Evolutionary conservation across 2,797 vertebrate species (phyloP), one percentile per base, ranked within the genome.

Genomic region (Lithobates sylvaticus): DNA sequence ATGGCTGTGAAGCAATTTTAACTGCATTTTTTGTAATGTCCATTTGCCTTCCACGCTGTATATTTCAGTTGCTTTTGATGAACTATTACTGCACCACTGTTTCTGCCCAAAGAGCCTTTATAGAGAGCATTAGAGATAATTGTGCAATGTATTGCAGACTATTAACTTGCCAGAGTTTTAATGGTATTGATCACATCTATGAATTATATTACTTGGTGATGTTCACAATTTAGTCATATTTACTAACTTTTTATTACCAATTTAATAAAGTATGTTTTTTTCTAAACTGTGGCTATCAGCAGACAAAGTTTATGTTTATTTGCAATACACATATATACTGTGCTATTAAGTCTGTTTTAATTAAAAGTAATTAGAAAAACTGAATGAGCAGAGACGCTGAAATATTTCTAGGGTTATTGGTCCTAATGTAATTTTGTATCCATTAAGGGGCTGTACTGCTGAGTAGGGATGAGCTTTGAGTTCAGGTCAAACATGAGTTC

Each of bases 81-180:
- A 76, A 76, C 74, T 54, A 54, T 76, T 58, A 32, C 74, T 58
- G 44, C 74, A 76, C 44, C 74, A 76, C 47, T 54, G 44, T 32
- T 76, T 76, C 74, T 76, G 47, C 74, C 47, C 44, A 76, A 74
- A 74, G 72, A 74, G 42, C 72, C 72, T 74, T 74, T 74, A 74
- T 74, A 76, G 74, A 76, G 74, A 47, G 26, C 42, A 74, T 74
- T 74, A 74, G 72, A 74, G 72, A 74, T 74, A 74, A 47, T 74
- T 74, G 72, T 76, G 29, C 47, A 76, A 54, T 54, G 74, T 76
- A 76, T 76, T 76, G 74, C 74, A 58, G 74, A 76, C 44, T 76
- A 76, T 76, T 54, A 76, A 76, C 74, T 76, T 76, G 74, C 74
- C 74, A 76, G 74, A 27, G n/a, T 76, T 76, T 75, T 76, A 76